These are phyloP conservation scores for Zaprionus inermis DNA, from an alignment of 1,140 invertebrate genomes.

Conservation along the genomic window DNA sequence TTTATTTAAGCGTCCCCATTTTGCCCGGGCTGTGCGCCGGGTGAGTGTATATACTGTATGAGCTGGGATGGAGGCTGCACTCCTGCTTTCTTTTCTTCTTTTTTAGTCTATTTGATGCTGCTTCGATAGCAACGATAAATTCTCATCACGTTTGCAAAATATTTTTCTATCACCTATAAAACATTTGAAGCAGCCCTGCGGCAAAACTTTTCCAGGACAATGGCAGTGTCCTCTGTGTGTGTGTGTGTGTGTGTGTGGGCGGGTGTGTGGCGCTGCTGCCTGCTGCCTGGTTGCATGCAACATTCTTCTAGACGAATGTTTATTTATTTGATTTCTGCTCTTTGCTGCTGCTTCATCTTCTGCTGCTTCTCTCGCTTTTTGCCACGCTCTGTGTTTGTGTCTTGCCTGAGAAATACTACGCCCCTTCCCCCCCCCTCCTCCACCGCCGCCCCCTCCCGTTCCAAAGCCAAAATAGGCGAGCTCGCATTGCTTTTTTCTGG, in stretches of 20 bases:
- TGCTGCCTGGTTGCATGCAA: slow-evolving; percentile 47
- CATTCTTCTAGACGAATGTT: slow-evolving; percentile 70
- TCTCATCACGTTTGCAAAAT: slow-evolving; percentile 80
- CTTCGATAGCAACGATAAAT: slow-evolving; percentile 70
- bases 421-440: slow-evolving; percentile 37
- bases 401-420: not conserved
- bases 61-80: slow-evolving; percentile 21
- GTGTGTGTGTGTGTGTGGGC: slow-evolving; percentile 17
- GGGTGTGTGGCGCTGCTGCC: not conserved
- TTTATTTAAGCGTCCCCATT: slow-evolving; percentile 62
- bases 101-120: slow-evolving; percentile 63
- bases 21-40: slow-evolving; percentile 16
- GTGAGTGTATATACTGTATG: not conserved
- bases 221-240: slow-evolving; percentile 36
- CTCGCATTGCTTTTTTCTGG: not conserved
- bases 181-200: slow-evolving; percentile 72
- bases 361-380: slow-evolving; percentile 21
- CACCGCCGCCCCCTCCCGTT: slow-evolving; percentile 20
- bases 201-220: slow-evolving; percentile 67
- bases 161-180: slow-evolving; percentile 82
- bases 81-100: slow-evolving; percentile 41
- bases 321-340: slow-evolving; percentile 73
- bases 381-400: slow-evolving; percentile 23
- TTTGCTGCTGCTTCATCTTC: slow-evolving; percentile 12
- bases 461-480: slow-evolving; percentile 34